Evolutionary conservation across 2,797 vertebrate genomes (phyloP), one percentile per base, ranked within the genome.

Genomic region (Natrix natrix): DNA sequence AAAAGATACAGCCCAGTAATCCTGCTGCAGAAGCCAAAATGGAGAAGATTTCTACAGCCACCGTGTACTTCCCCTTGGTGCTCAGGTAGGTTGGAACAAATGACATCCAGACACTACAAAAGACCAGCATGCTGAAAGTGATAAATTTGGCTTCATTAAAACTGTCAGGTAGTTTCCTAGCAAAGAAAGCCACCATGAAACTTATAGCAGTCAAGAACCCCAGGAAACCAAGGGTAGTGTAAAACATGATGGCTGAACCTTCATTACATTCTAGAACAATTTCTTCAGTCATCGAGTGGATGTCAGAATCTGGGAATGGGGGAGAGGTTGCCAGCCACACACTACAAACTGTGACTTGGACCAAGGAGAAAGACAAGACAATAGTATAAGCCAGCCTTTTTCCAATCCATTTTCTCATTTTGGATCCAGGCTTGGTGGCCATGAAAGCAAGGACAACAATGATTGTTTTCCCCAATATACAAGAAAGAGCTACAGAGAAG

Each of bases 241-340:
- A 90, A 37, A 90, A 74, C 89, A 74, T 22, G n/a, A 56, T 3
- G 22, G 17, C 1, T 12, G 89, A 90, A 1, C 89, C 89, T 74
- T 74, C 89, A 56, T 90, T 74, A 37, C 89, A 90, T 90, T 37
- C 52, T 1, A 90, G 63, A 1, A 90, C 52, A 32, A 5, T 90
- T 90, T 90, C 63, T 90, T 74, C 16, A 56, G 8, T 0, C 52
- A 74, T 7, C 0, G 52, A 90, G 11, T 56, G 89, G n/a, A 13
- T 90, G 52, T 90, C 89, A 12, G 32, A 17, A 87, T 87, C 59
- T 16, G 60, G 91, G 48, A 91, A 91, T 66, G 91, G 91, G 12
- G 91, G 83, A 91, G 83, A 87, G 0, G 11, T 91, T 32, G 48
- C 91, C 22, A 91, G 16, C 91, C 91, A 91, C 28, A 91, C 43